These are phyloP conservation scores for Macropodus opercularis DNA, from an alignment of 2,797 vertebrate species.

Conservation along the genomic window DNA sequence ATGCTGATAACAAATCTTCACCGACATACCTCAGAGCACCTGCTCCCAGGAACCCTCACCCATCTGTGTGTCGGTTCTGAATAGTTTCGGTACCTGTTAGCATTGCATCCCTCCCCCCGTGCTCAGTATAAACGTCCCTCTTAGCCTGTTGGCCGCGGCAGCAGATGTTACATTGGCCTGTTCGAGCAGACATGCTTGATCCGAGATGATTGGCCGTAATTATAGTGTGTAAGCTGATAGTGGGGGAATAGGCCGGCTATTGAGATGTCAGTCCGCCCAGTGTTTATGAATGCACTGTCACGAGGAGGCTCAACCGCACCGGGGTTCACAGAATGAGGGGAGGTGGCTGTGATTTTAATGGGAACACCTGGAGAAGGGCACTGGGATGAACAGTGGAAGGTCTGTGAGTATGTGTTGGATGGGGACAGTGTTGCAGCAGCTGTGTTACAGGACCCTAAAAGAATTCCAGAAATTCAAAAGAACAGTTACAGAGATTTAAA, in stretches of 20 bases:
- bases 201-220: conserved; percentile 85
- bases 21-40: conserved; percentile 66
- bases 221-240: conserved; percentile 85
- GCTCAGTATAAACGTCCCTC: conserved; percentile 60
- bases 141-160: conserved; percentile 59
- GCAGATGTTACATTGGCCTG: conserved; percentile 81
- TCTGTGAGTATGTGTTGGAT: conserved; percentile 24
- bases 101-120: conserved; percentile 44
- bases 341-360: conserved; percentile 52
- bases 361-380: conserved; percentile 71
- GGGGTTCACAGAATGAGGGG: conserved; percentile 48
- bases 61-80: conserved; percentile 44
- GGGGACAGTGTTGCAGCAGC: conserved; percentile 34
- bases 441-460: conserved; percentile 13
- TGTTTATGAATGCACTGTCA: conserved; percentile 70
- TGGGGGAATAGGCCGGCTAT: conserved; percentile 75
- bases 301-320: conserved; percentile 34
- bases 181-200: conserved; percentile 81
- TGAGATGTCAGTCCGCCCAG: conserved; percentile 78
- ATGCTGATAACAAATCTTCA: conserved; percentile 53
- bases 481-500: background rate
- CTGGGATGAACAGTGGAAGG: conserved; percentile 51
- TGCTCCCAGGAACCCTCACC: conserved; percentile 39
- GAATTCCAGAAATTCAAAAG: background rate
- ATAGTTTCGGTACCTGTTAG: conserved; percentile 61